A percentile compares a stretch with the other conserved stretches of the same genome.
Evolutionary conservation across 2,888 invertebrate genomes (phyloP).

Genomic region (Tenthredo scrophulariae): DNA sequence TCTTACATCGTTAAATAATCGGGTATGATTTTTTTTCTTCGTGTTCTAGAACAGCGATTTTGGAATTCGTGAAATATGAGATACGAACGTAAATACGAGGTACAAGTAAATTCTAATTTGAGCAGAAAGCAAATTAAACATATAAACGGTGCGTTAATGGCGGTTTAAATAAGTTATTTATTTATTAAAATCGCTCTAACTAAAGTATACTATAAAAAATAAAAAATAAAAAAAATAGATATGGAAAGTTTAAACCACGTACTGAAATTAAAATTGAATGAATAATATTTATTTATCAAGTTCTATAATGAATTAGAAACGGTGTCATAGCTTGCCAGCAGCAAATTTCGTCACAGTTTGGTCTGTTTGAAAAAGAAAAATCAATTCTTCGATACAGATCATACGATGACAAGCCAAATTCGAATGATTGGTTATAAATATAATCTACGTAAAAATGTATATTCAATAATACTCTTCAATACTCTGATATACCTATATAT

Average conservation of each 20-base stretch:
- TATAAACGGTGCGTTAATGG: background rate
- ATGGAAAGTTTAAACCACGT: background rate
- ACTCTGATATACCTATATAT: background rate
- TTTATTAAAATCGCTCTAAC: background rate
- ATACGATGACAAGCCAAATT: background rate
- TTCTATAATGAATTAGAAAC: background rate
- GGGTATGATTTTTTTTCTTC: background rate
- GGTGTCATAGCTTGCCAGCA: background rate
- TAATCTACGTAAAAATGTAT: background rate
- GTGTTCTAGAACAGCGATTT: background rate
- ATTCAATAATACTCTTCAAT: background rate
- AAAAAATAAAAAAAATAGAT: too few relatives aligned
- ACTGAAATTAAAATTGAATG: background rate
- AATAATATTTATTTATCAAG: conserved; percentile 1
- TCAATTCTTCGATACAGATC: too few relatives aligned
- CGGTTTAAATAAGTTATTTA: background rate
- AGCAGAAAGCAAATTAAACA: background rate
- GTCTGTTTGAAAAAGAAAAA: background rate
- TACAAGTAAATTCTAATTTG: background rate
- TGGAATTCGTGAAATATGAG: background rate
- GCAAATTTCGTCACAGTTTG: background rate
- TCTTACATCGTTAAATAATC: background rate
- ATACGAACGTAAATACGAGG: background rate
- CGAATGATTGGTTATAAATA: background rate
- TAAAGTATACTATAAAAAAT: background rate